Percentiles rank a stretch among this genome's conserved stretches.
These are phyloP conservation scores for Syngnathus typhle DNA, from an alignment of 2,113 vertebrate genomes.

Conservation along the genomic window DNA sequence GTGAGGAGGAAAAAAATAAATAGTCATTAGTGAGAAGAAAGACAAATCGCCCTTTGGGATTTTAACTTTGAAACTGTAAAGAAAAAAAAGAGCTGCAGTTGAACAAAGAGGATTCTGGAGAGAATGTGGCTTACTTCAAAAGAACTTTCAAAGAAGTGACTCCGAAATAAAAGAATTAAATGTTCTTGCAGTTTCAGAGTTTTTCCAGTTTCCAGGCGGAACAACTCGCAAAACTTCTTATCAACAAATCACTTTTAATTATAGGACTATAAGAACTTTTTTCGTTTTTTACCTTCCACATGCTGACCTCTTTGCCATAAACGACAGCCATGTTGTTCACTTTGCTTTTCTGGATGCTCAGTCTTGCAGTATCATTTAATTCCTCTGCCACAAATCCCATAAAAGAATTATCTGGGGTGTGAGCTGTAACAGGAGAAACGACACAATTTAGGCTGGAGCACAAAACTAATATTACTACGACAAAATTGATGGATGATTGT, in stretches of 20 bases:
- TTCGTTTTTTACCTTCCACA: conserved; percentile 87
- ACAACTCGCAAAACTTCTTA: too few species aligned
- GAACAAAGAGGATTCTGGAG: conserved; percentile 46
- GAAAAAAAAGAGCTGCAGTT: conserved; percentile 8
- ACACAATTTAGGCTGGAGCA: conserved; percentile 18
- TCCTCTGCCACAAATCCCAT: conserved; percentile 97
- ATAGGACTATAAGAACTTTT: too few species aligned
- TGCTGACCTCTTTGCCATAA: conserved; percentile 91
- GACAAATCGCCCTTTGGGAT: background rate
- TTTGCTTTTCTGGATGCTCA: conserved; percentile 81
- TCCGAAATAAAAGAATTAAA: conserved; percentile 42
- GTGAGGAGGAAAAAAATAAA: conserved; percentile 17
- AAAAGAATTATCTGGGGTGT: conserved; percentile 98
- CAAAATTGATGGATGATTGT: too few species aligned
- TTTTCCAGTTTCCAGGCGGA: conserved; percentile 38
- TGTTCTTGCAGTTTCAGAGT: conserved; percentile 32
- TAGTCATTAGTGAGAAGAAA: conserved; percentile 5
- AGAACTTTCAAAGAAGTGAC: conserved; percentile 26
- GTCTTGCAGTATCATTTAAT: conserved; percentile 82
- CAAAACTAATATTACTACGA: conserved; percentile 7
- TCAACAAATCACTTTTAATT: too few species aligned
- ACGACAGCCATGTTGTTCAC: conserved; percentile 91
- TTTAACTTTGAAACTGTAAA: background rate
- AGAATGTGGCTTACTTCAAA: conserved; percentile 40
- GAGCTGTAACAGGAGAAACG: conserved; percentile 72